Evolutionary conservation across 1,140 invertebrate species (phyloP), one percentile per base, ranked within the genome.

Genomic region (Popillia japonica): DNA sequence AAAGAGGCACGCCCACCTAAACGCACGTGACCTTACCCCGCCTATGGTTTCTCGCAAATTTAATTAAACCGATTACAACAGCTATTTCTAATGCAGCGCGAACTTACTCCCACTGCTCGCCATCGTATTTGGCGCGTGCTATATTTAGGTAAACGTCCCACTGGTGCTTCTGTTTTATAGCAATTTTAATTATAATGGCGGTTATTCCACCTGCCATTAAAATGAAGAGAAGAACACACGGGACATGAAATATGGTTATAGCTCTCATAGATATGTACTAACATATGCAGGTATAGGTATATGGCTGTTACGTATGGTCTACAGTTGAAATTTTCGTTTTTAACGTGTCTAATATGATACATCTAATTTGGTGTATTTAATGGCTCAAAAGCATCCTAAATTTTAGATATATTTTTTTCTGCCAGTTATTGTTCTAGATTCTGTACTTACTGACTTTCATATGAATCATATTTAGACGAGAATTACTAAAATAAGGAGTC

Each of bases 301-400:
- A 27, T 3, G 42, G 6, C 34, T n/a, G 72, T 74, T 40, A 42
- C 17, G 17, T 20, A 44, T 41, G 34, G 42, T 41, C 9, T 74
- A 14, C 22, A 40, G 22, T 40, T n/a, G 72, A 7, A 74, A 74
- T 41, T 74, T 74, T n/a, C n/a, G n/a, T n/a, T n/a, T 2, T 42
- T 74, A 74, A 44, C 17, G 4, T 17, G n/a, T 44, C 17, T 41
- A n/a, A 74, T 11, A 27, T 34, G 14, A 44, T 34, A 17, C 1
- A 10, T 14, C n/a, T 48, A 48, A 34, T 34, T 41, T 74, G 34
- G 9, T 74, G 42, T 74, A 74, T 74, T 74, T 74, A 74, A 34
- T 14, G 6, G 72, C 7, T 4, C 27, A 34, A 34, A 34, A n/a
- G n/a, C 27, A 34, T 42, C 40, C n/a, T 74, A 74, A 74, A 42